A percentile compares a stretch with the other conserved stretches of the same genome.
These are phyloP conservation scores for Xenotilapia caudafasciata DNA, from an alignment of 2,113 vertebrate genomes.

Conservation along the genomic window DNA sequence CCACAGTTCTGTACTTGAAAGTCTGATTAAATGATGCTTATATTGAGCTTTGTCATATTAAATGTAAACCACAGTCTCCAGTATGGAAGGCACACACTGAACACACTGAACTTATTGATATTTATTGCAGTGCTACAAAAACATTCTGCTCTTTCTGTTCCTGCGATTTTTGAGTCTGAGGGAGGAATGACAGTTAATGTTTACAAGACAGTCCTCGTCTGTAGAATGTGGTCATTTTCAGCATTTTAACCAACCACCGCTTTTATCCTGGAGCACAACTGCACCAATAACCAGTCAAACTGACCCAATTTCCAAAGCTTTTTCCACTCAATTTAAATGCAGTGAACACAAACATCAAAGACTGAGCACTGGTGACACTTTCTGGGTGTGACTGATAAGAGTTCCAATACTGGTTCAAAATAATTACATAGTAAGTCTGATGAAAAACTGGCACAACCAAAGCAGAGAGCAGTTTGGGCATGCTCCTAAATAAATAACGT, in stretches of 20 bases:
- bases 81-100: not conserved
- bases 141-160: not conserved
- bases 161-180: not conserved
- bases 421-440: not conserved
- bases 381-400: not conserved
- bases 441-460: not conserved
- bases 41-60: not conserved
- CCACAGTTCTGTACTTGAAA: not conserved
- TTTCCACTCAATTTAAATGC: not conserved
- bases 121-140: not conserved
- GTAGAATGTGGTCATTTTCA: not conserved
- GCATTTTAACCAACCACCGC: not conserved
- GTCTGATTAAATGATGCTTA: accelerated
- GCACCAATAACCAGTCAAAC: not conserved
- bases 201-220: not conserved
- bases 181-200: not conserved
- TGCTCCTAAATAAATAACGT: slow-evolving; percentile 17
- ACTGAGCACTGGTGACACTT: not conserved
- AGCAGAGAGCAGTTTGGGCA: not conserved
- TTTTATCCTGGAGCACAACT: not conserved
- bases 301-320: not conserved
- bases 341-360: not conserved
- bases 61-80: not conserved
- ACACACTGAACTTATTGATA: not conserved
- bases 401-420: not conserved